phyloP scores from a whole-genome alignment of 1,140 invertebrate species.

The Nixonia krombeini region DNA sequence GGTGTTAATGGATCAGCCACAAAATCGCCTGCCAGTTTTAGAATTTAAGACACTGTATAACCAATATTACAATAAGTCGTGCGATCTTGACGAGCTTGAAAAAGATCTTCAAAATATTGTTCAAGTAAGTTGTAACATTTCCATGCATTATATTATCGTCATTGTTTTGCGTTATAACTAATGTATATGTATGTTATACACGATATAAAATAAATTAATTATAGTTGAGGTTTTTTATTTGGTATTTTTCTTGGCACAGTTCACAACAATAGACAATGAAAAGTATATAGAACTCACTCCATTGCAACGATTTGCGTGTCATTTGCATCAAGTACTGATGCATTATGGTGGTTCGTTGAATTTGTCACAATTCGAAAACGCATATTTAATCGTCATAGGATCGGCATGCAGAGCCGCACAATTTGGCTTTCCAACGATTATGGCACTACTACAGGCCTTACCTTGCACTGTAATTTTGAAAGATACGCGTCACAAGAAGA shows the following conservation, averaged over 20 bases:
- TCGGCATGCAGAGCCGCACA: constrained; percentile 72
- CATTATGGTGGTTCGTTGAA: constrained; percentile 71
- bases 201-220: too few relatives aligned
- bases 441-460: constrained; percentile 73
- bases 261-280: constrained; percentile 57
- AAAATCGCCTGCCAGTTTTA: constrained; percentile 68
- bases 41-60: constrained; percentile 71
- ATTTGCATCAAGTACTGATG: constrained; percentile 74
- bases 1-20: constrained; percentile 73
- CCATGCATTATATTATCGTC: too few relatives aligned
- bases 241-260: constrained; percentile 50
- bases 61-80: constrained; percentile 68
- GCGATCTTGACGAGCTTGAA: constrained; percentile 68
- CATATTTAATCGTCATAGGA: constrained; percentile 74
- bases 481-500: constrained; percentile 63
- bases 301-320: constrained; percentile 74
- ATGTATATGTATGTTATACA: background rate
- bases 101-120: constrained; percentile 71
- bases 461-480: constrained; percentile 73
- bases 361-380: constrained; percentile 72
- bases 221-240: too few relatives aligned
- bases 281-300: constrained; percentile 72
- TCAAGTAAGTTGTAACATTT: constrained; percentile 69
- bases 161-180: constrained; percentile 7
- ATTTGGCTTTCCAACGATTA: constrained; percentile 73